phyloP scores from a whole-genome alignment of 2,888 invertebrate species.

The Tolmerus cingulatus region DNA sequence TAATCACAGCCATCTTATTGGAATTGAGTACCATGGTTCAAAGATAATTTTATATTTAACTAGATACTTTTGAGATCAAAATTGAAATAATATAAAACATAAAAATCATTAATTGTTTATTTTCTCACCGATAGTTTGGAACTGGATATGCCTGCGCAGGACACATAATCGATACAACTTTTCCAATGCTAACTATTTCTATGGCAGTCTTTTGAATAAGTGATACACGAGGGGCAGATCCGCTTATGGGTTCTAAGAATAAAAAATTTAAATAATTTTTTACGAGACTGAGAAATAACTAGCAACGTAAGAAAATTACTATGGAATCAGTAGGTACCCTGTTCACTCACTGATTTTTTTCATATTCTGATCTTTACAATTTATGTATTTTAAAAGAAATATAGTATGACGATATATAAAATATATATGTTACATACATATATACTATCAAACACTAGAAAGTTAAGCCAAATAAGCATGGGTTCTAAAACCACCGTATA shows the following conservation, averaged over 20 bases:
- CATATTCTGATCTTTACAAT: too few species aligned
- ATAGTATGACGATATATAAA: too few species aligned
- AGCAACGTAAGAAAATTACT: not conserved
- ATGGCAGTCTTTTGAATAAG: constrained; percentile 61
- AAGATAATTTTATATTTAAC: not conserved
- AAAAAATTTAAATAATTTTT: not conserved
- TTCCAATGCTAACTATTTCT: constrained; percentile 52
- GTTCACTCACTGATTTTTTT: not conserved
- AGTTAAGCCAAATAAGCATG: too few species aligned
- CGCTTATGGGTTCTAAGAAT: constrained; percentile 71
- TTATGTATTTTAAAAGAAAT: too few species aligned
- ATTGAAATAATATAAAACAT: not conserved
- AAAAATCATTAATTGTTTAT: not conserved
- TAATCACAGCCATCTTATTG: not conserved
- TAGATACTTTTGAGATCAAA: not conserved
- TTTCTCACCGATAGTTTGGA: constrained; percentile 67
- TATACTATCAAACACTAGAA: too few species aligned
- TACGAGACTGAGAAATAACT: not conserved
- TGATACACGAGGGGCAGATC: constrained; percentile 73
- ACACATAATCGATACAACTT: constrained; percentile 66
- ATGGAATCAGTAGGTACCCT: not conserved
- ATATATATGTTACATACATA: too few species aligned
- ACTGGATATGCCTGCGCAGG: constrained; percentile 72
- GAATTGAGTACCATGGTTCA: not conserved
- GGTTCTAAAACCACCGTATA: too few species aligned